Base-by-base conservation (phyloP, 2,797 vertebrate species). In the Psittacula derbiana region DNA sequence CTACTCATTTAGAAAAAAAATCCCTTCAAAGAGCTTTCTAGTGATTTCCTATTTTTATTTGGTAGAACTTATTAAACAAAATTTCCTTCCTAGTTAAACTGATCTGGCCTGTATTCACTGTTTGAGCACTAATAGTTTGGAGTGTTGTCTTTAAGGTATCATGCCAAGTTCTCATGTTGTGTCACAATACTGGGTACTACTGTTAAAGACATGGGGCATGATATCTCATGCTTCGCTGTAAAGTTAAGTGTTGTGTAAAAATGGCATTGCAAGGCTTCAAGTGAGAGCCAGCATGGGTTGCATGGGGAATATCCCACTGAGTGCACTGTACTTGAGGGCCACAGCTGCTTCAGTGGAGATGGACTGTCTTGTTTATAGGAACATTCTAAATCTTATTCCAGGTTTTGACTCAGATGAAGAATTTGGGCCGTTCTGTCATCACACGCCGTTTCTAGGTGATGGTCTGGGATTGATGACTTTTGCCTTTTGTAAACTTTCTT, bases 391-490 rank as follows among this genome's bases (percentile, higher is more conserved):
- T 98, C 97, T 98, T 96, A 97, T 98, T 98, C 94, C 98, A 98
- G 98, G 98, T 98, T 97, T 98, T 98, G 98, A 98, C 96, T 98
- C 98, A 96, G 98, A 98, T 64, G 98, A 98, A 97, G 98, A 98
- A 94, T 97, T 98, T 92, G 97, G 95, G 91, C 97, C 97, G 89
- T 96, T 98, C 97, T 98, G 96, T 97, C 98, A 96, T 95, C 97
- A 98, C 94, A 81, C 96, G 76, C 94, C 97, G 95, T 98, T 95
- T 96, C 97, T 98, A 98, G 98, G 98, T 98, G 98, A 98, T 96
- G 96, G 86, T 97, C 93, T 93, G 95, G 94, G 95, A 93, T 93
- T 95, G 86, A 89, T 97, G 96, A 40, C 75, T 95, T 95, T 88
- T 92, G 81, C 96, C 65, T 90, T 94, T 95, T 90, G 85, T 95